Conservation (phyloP, 1,140 invertebrate genomes). For the Protaetia brevitarsis region DNA sequence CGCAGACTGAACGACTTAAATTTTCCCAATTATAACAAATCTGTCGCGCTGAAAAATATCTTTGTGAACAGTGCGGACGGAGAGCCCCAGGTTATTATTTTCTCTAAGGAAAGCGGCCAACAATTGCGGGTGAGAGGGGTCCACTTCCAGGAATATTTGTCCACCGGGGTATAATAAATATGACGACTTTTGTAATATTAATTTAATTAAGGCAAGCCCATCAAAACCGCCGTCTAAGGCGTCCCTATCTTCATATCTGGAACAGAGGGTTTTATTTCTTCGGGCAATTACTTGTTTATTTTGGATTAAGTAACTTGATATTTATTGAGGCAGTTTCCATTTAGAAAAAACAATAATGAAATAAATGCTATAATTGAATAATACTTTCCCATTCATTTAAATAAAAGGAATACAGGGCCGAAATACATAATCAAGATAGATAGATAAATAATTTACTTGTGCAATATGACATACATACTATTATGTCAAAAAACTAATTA, state of each 20-base stretch:
- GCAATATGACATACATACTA: no score
- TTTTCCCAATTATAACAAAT: conserved; percentile 48
- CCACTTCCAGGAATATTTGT: conserved; percentile 58
- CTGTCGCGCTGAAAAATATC: conserved; percentile 59
- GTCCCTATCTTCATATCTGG: conserved; percentile 61
- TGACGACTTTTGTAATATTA: conserved; percentile 55
- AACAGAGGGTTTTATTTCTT: conserved; percentile 23
- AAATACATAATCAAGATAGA: no score
- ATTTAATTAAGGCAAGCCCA: conserved; percentile 57
- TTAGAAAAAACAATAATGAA: no score
- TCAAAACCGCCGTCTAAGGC: conserved; percentile 63
- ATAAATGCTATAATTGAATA: no score
- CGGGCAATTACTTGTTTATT: background rate
- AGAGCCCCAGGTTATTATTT: conserved; percentile 48
- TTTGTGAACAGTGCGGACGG: conserved; percentile 51
- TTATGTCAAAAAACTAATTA: no score
- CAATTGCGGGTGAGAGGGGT: conserved; percentile 55
- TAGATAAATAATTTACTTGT: no score
- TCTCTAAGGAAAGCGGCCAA: conserved; percentile 52
- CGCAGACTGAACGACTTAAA: no score
- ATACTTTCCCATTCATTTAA: no score
- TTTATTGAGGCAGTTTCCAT: no score
- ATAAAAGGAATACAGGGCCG: no score
- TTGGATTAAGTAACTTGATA: no score
- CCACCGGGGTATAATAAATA: conserved; percentile 51